Percentiles rank a stretch among this genome's conserved stretches.
phyloP scores from a whole-genome alignment of 2,888 invertebrate genomes.

The Encarsia formosa region DNA sequence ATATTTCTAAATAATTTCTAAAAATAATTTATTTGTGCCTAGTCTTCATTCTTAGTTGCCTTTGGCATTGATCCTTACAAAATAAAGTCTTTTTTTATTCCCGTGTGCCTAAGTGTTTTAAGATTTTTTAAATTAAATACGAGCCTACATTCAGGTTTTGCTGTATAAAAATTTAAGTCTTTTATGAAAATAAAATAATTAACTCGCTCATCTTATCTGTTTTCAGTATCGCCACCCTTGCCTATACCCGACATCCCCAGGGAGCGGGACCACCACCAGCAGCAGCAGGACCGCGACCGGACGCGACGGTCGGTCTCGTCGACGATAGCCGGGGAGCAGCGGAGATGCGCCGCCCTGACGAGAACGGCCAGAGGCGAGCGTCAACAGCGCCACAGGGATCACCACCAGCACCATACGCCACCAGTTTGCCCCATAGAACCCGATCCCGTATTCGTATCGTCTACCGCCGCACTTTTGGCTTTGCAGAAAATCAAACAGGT shows the following conservation, averaged over 20 bases:
- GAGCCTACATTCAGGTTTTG: too few relatives aligned
- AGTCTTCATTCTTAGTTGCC: too few relatives aligned
- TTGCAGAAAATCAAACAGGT: constrained; percentile 57
- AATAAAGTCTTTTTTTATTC: too few relatives aligned
- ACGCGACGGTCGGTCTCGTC: constrained; percentile 29
- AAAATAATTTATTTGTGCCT: too few relatives aligned
- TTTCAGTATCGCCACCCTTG: constrained; percentile 42
- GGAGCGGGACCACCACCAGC: constrained; percentile 40
- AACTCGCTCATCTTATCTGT: too few relatives aligned
- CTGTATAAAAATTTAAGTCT: too few relatives aligned
- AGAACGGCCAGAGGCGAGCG: constrained; percentile 9
- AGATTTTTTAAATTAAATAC: too few relatives aligned
- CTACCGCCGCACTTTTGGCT: constrained; percentile 54
- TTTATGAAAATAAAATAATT: too few relatives aligned
- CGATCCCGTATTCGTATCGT: constrained; percentile 48
- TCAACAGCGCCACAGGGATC: constrained; percentile 32
- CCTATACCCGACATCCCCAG: constrained; percentile 42
- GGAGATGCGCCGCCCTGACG: constrained; percentile 9
- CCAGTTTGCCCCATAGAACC: constrained; percentile 48
- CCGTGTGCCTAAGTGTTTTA: too few relatives aligned
- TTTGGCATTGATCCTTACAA: too few relatives aligned
- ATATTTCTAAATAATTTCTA: too few relatives aligned
- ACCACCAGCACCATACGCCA: constrained; percentile 35
- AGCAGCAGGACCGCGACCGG: constrained; percentile 36
- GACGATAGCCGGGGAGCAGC: constrained; percentile 29